Evolutionary conservation across 2,797 vertebrate species (phyloP).

Genomic region (Malurus splendens): DNA sequence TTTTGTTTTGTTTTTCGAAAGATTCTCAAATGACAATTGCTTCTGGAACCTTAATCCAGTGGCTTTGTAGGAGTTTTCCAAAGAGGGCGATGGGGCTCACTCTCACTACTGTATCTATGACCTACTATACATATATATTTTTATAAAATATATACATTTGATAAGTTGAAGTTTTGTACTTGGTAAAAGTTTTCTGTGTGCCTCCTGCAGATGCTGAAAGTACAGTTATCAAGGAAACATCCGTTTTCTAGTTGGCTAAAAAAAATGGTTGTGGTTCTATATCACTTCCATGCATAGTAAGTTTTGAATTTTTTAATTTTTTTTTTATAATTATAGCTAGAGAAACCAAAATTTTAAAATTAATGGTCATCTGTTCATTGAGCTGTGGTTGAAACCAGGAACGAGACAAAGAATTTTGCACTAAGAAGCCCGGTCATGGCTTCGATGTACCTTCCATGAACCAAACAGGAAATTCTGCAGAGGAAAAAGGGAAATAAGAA

Average conservation of each 20-base stretch:
- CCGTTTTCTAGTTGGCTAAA: background rate
- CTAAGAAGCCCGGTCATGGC: accelerated
- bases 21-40: background rate
- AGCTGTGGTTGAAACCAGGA: background rate
- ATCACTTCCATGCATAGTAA: background rate
- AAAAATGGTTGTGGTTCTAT: background rate
- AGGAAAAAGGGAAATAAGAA: background rate
- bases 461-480: background rate
- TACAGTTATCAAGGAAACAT: background rate
- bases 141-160: background rate
- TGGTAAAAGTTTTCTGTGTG: background rate
- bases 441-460: background rate
- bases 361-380: background rate
- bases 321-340: accelerated
- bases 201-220: background rate
- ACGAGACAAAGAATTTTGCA: background rate
- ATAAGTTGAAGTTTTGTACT: background rate
- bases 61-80: background rate
- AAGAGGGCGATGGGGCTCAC: background rate
- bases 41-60: background rate
- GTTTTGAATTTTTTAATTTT: background rate
- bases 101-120: accelerated
- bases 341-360: background rate
- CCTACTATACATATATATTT: background rate
- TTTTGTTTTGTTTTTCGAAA: background rate